Percentiles rank a stretch among this genome's conserved stretches.
Conservation (phyloP, 2,113 vertebrate genomes). For the Ailurus styani region DNA sequence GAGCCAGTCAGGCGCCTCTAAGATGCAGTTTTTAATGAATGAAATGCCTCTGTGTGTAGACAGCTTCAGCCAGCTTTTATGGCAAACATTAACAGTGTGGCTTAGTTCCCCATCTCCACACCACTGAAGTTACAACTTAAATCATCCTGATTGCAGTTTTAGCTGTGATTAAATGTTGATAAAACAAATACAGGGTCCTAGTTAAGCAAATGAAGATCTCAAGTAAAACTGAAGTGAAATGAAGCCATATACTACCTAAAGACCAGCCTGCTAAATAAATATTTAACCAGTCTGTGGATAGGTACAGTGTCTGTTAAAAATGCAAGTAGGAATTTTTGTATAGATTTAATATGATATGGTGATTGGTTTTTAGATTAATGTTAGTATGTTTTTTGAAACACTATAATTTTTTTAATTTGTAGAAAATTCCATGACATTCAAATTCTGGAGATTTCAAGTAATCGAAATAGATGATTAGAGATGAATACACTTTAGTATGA, state of each 20-base stretch:
- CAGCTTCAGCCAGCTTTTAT: not conserved
- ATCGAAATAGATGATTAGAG: not conserved
- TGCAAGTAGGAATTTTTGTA: not conserved
- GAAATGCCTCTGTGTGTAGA: not conserved
- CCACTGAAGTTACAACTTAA: not conserved
- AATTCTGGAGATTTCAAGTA: not conserved
- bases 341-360: not conserved
- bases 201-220: not conserved
- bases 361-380: not conserved
- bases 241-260: not conserved
- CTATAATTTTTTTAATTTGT: not conserved
- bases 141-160: not conserved
- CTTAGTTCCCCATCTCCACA: not conserved
- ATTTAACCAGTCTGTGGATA: not conserved
- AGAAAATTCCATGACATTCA: not conserved
- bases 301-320: not conserved
- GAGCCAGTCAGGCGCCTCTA: not conserved
- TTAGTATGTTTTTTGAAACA: not conserved
- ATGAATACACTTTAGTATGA: not conserved
- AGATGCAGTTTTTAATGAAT: not conserved
- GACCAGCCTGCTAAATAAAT: not conserved
- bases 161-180: slow-evolving; percentile 22
- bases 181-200: not conserved
- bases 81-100: not conserved
- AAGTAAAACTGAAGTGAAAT: not conserved